A percentile compares a stretch with the other conserved stretches of the same genome.
phyloP scores from a whole-genome alignment of 2,797 vertebrate species.

The Syngnathus rostellatus region DNA sequence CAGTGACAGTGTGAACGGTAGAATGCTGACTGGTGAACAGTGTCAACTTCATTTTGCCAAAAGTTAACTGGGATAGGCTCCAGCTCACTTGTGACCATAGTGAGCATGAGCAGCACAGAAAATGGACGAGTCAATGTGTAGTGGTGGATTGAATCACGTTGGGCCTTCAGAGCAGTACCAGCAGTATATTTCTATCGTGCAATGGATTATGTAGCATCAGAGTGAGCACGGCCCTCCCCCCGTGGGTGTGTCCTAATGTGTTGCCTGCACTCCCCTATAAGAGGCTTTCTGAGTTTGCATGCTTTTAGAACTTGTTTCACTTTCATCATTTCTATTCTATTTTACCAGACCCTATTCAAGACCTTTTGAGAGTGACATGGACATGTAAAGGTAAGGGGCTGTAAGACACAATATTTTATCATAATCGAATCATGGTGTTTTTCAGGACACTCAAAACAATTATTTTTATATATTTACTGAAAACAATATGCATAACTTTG shows the following conservation, averaged over 20 bases:
- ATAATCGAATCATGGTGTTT: not conserved
- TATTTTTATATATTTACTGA: not conserved
- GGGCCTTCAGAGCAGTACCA: not conserved
- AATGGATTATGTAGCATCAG: constrained; percentile 21
- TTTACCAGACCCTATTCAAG: not conserved
- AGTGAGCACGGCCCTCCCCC: constrained; percentile 7
- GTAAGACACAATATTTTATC: not conserved
- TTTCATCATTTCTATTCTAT: not conserved
- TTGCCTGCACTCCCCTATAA: constrained; percentile 39
- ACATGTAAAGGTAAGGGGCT: constrained; percentile 19
- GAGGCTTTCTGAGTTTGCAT: constrained; percentile 41
- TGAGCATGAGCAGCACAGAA: not conserved
- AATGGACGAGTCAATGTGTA: not conserved
- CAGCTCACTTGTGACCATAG: not conserved
- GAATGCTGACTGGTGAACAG: too few relatives aligned
- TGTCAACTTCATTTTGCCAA: too few relatives aligned
- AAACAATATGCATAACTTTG: not conserved
- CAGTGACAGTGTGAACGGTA: too few relatives aligned
- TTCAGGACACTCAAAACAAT: not conserved
- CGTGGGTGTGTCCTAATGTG: constrained; percentile 17
- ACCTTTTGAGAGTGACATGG: constrained; percentile 3
- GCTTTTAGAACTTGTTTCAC: not conserved
- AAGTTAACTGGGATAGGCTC: not conserved
- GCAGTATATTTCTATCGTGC: not conserved
- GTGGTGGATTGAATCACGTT: not conserved